A percentile compares a stretch with the other conserved stretches of the same genome.
phyloP scores from a whole-genome alignment of 2,797 vertebrate genomes.

The Myotis pilosus region DNA sequence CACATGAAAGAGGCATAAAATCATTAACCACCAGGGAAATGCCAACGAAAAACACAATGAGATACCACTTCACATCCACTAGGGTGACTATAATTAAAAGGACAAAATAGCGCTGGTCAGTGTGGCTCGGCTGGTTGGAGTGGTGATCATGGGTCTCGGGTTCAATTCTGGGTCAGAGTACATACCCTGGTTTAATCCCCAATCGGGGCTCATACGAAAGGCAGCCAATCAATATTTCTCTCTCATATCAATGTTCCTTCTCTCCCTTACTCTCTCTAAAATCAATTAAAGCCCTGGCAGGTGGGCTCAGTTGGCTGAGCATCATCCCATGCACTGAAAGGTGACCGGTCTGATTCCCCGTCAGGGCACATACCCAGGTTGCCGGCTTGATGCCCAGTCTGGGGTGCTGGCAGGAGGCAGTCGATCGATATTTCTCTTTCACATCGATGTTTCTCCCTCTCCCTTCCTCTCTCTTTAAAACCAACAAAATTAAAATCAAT shows the following conservation, averaged over 20 bases:
- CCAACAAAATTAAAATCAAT: neutral
- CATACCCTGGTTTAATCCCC: neutral
- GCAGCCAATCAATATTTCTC: neutral
- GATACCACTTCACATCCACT: neutral
- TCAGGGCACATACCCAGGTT: neutral
- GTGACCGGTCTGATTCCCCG: neutral
- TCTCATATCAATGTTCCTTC: neutral
- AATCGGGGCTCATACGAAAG: neutral
- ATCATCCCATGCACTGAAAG: too few species aligned
- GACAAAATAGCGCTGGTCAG: neutral
- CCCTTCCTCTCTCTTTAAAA: neutral
- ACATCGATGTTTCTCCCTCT: neutral
- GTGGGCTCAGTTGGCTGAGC: too few species aligned
- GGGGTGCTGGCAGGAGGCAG: neutral
- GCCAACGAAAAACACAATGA: neutral
- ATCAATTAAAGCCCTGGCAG: too few species aligned
- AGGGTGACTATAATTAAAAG: neutral
- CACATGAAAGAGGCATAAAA: neutral
- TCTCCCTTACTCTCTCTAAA: too few species aligned
- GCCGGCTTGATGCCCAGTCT: neutral
- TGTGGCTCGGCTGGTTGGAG: neutral
- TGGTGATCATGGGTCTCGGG: neutral
- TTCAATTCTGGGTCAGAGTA: neutral
- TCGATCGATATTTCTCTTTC: neutral
- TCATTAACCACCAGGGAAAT: neutral